phyloP scores from a whole-genome alignment of 2,113 vertebrate genomes.

The Ctenodactylus gundi region DNA sequence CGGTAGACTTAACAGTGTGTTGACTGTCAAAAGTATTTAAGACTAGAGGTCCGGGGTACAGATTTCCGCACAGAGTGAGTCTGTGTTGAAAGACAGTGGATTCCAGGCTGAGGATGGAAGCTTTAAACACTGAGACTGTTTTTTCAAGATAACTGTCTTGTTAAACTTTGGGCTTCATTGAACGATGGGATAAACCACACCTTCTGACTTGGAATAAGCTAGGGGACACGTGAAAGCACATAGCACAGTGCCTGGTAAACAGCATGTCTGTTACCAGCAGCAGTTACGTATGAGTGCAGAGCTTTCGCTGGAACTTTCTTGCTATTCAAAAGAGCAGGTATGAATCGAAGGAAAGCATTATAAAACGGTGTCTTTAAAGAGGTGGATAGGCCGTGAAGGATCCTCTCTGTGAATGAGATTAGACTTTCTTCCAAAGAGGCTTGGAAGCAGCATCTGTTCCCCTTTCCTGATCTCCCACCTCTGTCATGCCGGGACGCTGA shows the following conservation, averaged over 20 bases:
- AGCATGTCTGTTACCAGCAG: background rate
- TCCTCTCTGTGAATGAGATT: background rate
- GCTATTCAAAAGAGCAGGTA: background rate
- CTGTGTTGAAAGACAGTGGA: background rate
- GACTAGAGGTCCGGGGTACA: background rate
- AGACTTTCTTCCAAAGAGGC: background rate
- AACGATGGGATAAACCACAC: background rate
- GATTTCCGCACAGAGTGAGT: background rate
- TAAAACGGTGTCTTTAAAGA: background rate
- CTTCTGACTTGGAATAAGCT: background rate
- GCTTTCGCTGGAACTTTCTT: background rate
- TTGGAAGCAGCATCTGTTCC: background rate
- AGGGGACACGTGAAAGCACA: background rate
- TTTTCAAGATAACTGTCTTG: background rate
- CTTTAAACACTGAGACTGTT: background rate
- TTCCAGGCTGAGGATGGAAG: background rate
- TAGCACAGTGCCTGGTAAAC: background rate
- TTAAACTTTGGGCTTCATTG: background rate
- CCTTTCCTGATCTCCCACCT: background rate
- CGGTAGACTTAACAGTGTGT: background rate
- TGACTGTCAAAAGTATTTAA: background rate
- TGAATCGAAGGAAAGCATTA: background rate
- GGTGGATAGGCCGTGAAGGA: background rate
- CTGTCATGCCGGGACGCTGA: background rate
- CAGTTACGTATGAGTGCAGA: background rate